These are phyloP conservation scores for Saguinus oedipus DNA, from an alignment of 2,797 vertebrate species.

Conservation along the genomic window DNA sequence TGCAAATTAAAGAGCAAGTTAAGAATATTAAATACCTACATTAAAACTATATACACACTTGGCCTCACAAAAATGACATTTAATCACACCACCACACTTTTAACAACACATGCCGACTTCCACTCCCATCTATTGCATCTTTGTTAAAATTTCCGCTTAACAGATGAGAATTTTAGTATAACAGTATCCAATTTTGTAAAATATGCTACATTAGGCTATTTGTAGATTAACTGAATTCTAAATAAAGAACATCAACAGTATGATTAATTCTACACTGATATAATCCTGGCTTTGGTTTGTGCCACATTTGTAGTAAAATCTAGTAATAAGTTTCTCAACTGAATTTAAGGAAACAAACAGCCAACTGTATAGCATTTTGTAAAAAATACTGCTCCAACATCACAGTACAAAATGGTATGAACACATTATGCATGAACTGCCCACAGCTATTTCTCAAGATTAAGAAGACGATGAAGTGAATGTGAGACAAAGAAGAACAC, in stretches of 20 bases:
- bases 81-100: neutral
- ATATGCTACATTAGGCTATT: neutral
- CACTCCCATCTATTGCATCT: neutral
- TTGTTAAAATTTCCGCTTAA: conserved; percentile 34
- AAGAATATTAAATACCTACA: neutral
- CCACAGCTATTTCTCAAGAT: neutral
- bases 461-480: neutral
- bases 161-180: neutral
- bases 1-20: neutral
- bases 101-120: neutral
- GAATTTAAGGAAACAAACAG: neutral
- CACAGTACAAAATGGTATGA: neutral
- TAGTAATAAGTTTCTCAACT: conserved; percentile 21
- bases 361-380: neutral
- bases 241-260: conserved; percentile 50
- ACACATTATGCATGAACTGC: neutral
- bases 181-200: neutral
- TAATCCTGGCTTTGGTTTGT: conserved; percentile 9
- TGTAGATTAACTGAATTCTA: conserved; percentile 33
- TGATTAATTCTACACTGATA: neutral
- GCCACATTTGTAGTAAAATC: neutral
- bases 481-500: neutral
- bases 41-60: conserved; percentile 6
- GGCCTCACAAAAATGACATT: neutral
- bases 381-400: neutral